phyloP scores from a whole-genome alignment of 2,888 invertebrate species.

The Lycophotia porphyrea region DNA sequence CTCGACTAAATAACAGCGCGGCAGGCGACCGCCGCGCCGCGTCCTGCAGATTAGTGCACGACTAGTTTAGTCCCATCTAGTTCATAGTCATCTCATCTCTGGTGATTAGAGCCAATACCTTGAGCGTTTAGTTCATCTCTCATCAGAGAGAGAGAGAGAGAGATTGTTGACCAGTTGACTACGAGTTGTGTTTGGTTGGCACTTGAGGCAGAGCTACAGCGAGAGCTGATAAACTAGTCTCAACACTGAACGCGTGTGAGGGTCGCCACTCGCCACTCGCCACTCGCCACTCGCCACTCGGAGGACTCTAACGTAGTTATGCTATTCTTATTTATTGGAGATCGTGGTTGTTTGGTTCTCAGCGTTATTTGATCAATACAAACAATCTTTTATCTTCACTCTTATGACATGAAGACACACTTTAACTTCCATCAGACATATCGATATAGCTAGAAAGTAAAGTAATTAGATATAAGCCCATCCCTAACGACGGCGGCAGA shows the following conservation, averaged over 20 bases:
- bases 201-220: background rate
- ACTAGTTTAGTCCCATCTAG: constrained; percentile 17
- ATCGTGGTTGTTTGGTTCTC: too few relatives aligned
- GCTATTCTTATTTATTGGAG: background rate
- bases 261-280: too few relatives aligned
- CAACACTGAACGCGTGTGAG: background rate
- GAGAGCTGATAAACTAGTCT: background rate
- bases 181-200: background rate
- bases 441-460: background rate
- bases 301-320: background rate
- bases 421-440: background rate
- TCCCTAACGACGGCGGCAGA: background rate
- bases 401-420: too few relatives aligned
- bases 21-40: constrained; percentile 25
- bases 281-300: too few relatives aligned
- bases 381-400: background rate
- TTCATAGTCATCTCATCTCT: constrained; percentile 1
- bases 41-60: constrained; percentile 3
- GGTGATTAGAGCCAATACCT: background rate
- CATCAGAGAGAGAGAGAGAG: too few relatives aligned
- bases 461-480: background rate
- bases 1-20: constrained; percentile 18
- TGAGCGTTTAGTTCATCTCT: background rate
- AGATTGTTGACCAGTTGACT: background rate
- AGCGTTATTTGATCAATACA: background rate